phyloP scores from a whole-genome alignment of 2,888 invertebrate species.

The Lathronympha strigana region DNA sequence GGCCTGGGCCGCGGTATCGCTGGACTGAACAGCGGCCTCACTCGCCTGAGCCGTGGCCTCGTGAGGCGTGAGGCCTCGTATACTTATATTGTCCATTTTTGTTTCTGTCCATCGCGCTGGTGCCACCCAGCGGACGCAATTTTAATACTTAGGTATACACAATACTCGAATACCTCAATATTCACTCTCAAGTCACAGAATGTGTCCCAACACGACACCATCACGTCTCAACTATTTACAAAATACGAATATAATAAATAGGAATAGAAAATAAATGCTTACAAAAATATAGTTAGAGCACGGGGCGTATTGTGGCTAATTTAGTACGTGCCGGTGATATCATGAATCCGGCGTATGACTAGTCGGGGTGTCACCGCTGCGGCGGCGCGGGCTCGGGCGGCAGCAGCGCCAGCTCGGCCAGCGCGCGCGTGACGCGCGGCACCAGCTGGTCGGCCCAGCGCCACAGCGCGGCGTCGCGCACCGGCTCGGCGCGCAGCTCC shows the following conservation, averaged over 20 bases:
- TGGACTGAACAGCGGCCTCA: too few relatives aligned
- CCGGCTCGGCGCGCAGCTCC: slow-evolving; percentile 91
- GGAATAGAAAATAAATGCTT: slow-evolving; percentile 40
- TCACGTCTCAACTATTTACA: slow-evolving; percentile 27
- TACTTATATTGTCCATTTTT: slow-evolving; percentile 11
- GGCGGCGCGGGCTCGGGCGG: slow-evolving; percentile 62
- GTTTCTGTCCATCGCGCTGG: slow-evolving; percentile 9
- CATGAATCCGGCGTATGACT: slow-evolving; percentile 12
- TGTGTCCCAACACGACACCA: slow-evolving; percentile 4
- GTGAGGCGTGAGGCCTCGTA: not conserved
- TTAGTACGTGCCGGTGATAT: slow-evolving; percentile 6
- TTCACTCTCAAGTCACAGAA: slow-evolving; percentile 18
- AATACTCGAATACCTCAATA: slow-evolving; percentile 17
- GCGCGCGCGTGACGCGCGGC: slow-evolving; percentile 87
- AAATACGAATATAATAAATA: slow-evolving; percentile 39
- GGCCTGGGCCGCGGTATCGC: too few relatives aligned
- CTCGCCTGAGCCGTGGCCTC: too few relatives aligned
- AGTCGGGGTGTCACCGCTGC: slow-evolving; percentile 24
- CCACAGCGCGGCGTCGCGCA: slow-evolving; percentile 94
- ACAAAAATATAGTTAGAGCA: slow-evolving; percentile 35
- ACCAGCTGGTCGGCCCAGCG: slow-evolving; percentile 92
- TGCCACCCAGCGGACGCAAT: slow-evolving; percentile 11
- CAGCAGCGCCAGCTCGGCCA: slow-evolving; percentile 90
- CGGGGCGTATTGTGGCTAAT: slow-evolving; percentile 25
- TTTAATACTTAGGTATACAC: slow-evolving; percentile 16